Conservation (phyloP, 2,888 invertebrate species). For the Brachycybe producta region DNA sequence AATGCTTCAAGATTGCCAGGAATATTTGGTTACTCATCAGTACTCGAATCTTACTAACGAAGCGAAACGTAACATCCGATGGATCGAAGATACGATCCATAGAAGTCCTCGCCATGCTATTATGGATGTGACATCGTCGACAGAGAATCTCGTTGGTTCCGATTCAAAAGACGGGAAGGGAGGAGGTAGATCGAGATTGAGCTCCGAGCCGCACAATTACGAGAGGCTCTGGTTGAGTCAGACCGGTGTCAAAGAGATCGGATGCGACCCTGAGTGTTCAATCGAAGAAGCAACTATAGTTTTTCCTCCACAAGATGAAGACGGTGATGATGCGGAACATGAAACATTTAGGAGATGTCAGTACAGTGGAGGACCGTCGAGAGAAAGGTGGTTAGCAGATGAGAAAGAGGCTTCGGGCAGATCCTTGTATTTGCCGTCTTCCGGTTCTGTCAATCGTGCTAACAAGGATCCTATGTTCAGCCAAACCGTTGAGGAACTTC, state of each 20-base stretch:
- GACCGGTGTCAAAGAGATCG: neutral
- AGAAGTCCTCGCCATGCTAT: slow-evolving; percentile 12
- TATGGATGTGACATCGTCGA: slow-evolving; percentile 2
- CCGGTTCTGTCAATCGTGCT: neutral
- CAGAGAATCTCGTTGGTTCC: neutral
- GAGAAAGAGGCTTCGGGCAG: neutral
- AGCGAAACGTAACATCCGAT: slow-evolving; percentile 8
- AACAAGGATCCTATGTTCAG: slow-evolving; percentile 7
- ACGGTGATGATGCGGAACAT: neutral
- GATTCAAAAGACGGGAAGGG: neutral
- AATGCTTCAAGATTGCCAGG: slow-evolving; percentile 20
- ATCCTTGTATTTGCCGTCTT: neutral
- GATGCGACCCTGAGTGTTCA: neutral
- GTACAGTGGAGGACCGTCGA: neutral
- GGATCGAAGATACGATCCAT: slow-evolving; percentile 13
- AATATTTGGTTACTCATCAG: slow-evolving; percentile 16
- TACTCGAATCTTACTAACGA: slow-evolving; percentile 13
- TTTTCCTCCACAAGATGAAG: slow-evolving; percentile 2
- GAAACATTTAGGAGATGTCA: neutral
- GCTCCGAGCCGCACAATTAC: slow-evolving; percentile 8
- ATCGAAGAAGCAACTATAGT: neutral
- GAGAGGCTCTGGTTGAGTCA: slow-evolving; percentile 15
- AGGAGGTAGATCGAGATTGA: neutral
- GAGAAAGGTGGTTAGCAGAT: neutral
- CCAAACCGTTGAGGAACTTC: slow-evolving; percentile 8